phyloP scores from a whole-genome alignment of 2,888 invertebrate genomes.

The Agrochola lychnidis region DNA sequence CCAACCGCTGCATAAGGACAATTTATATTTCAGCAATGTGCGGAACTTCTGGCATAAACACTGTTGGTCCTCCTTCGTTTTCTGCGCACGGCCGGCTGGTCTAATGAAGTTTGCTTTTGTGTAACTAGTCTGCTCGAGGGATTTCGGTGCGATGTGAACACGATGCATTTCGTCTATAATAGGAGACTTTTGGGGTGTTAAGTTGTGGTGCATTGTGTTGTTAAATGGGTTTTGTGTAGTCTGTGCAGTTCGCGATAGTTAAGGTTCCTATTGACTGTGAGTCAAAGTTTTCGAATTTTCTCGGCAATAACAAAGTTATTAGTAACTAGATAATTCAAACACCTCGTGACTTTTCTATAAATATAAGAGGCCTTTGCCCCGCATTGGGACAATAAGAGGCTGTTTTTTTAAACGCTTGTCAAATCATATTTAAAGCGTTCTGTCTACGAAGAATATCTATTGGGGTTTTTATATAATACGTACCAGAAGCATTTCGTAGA shows the following conservation, averaged over 20 bases:
- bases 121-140: constrained; percentile 51
- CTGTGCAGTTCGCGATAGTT: neutral
- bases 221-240: neutral
- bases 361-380: too few relatives aligned
- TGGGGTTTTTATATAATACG: neutral
- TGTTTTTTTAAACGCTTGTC: neutral
- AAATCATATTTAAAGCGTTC: neutral
- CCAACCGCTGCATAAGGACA: constrained; percentile 52
- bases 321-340: too few relatives aligned
- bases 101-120: constrained; percentile 67
- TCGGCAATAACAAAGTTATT: neutral
- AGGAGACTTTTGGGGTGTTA: neutral
- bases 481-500: too few relatives aligned
- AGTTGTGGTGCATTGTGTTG: neutral
- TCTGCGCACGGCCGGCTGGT: constrained; percentile 59
- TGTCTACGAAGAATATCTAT: neutral
- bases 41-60: constrained; percentile 42
- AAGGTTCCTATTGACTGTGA: too few relatives aligned
- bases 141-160: constrained; percentile 50
- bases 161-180: constrained; percentile 41
- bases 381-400: too few relatives aligned
- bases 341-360: too few relatives aligned
- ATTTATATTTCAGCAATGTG: constrained; percentile 56
- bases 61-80: constrained; percentile 52
- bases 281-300: neutral